Evolutionary conservation across 1,140 invertebrate genomes (phyloP), one percentile per base, ranked within the genome.

Genomic region (Saccostrea glomerata): DNA sequence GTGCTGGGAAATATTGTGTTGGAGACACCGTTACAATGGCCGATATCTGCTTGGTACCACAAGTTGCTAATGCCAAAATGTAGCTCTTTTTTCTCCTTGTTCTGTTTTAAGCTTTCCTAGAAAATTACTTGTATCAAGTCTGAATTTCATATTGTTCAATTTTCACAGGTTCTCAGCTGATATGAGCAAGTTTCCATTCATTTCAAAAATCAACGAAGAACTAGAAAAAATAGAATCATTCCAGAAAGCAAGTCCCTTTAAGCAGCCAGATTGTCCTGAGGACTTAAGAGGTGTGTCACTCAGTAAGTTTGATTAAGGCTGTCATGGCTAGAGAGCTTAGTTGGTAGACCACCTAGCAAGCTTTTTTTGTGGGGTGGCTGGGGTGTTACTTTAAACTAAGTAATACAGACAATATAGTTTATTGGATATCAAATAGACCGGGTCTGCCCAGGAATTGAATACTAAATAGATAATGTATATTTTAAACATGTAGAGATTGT

Each of bases 11-110:
- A 94, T 99, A 98, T 93, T 98, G 98, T 94, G 97, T 99, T 2
- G 98, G 98, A 2, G 98, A 99, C 95, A 96, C 98, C 90, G 97
- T 99, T 56, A 98, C 98, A 0, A 95, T 99, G 92, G 98, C 98
- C 40, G 99, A 99, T 95, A 98, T 98, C 92, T 99, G 91, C 88
- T 87, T 98, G 93, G 97, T 99, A 73, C 98, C 98, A 84, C 98
- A 99, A 96, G 97, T 98, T 73, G 98, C 97, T 93, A 98, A 98
- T 95, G 98, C 98, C 56, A 96, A 97, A 36, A 93, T 91, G 92
- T 93, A 84, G 77, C 70, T 73, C 36, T 36, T n/a, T 25, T 77
- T 25, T 77, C 70, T 77, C 23, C 15, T 25, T 12, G 2, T 77
- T 77, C 70, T 77, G 7, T 77, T 25, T 30, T 17, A 77, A 15